Evolutionary conservation across 1,140 invertebrate species (phyloP), one percentile per base, ranked within the genome.

Genomic region (Matsumurasca onukii): DNA sequence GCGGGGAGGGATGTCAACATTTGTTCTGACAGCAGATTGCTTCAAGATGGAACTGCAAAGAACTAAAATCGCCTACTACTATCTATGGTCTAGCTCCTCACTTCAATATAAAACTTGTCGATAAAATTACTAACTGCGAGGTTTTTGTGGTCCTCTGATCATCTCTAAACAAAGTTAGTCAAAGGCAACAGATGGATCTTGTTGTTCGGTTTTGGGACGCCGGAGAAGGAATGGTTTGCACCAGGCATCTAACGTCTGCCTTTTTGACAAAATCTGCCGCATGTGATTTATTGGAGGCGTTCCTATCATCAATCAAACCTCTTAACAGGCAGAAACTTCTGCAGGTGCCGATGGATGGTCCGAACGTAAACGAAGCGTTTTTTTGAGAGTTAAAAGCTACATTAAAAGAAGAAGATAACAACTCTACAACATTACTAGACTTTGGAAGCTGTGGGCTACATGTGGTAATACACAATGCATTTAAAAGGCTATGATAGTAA

Each of bases 21-120:
- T 12, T 45, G 63, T 66, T 66, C 63, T 17, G 63, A 66, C 22
- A 31, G 25, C 34, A 2, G 20, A 66, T 66, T 20, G 63, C 63
- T 66, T n/a, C 27, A 34, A 29, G 48, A 2, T 66, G 22, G 24
- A 66, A 66, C 24, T 66, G 22, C 31, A 29, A 30, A 29, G 29
- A n/a, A 66, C 63, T 48, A 66, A 66, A 30, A 66, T 66, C 20
- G 63, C 63, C 24, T 66, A 66, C 27, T 25, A 66, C 48, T 31
- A 27, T 34, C 5, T 48, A 48, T 66, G 63, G 63, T 25, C 20
- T 66, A 48, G 63, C 25, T 20, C 63, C 63, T 48, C 48, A 66
- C 31, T 66, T 48, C 24, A 12, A 55, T 13, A 55, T 9, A 5
- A 15, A 55, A 12, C 24, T 55, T 9, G 9, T 55, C 5, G 22